These are phyloP conservation scores for Puntigrus tetrazona DNA, from an alignment of 2,113 vertebrate genomes.

Conservation along the genomic window DNA sequence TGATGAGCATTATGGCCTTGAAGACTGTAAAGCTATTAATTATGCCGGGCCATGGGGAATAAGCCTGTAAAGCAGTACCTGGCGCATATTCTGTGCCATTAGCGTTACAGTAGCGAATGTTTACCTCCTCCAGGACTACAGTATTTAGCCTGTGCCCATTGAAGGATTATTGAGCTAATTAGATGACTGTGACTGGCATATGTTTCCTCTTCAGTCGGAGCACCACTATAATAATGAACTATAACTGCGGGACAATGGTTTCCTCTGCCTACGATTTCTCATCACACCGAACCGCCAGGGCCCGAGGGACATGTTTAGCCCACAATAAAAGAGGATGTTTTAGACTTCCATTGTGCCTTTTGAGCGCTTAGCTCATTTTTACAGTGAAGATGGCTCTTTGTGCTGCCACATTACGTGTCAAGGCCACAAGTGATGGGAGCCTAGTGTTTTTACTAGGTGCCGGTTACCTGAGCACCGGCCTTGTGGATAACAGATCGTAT, in stretches of 20 bases:
- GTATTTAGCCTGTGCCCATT: conserved; percentile 65
- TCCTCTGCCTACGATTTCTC: conserved; percentile 27
- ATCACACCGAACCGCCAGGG: conserved; percentile 29
- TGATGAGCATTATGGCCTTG: conserved; percentile 99
- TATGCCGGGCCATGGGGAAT: conserved; percentile 87
- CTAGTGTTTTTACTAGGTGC: conserved; percentile 55
- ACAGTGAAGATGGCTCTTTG: conserved; percentile 49
- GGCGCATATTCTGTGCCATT: conserved; percentile 83
- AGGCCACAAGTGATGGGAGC: conserved; percentile 53
- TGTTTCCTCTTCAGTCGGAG: conserved; percentile 53
- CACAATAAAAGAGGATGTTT: conserved; percentile 35
- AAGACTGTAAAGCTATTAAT: conserved; percentile 96
- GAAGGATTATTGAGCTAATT: conserved; percentile 68
- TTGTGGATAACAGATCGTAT: conserved; percentile 60
- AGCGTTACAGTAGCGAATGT: conserved; percentile 73
- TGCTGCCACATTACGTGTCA: conserved; percentile 55
- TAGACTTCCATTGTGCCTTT: conserved; percentile 30
- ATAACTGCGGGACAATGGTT: conserved; percentile 36
- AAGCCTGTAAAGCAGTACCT: conserved; percentile 80
- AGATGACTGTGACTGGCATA: conserved; percentile 63
- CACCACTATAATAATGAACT: conserved; percentile 39
- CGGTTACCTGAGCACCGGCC: conserved; percentile 55
- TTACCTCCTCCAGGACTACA: conserved; percentile 76
- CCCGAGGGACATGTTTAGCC: conserved; percentile 38
- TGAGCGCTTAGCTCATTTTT: conserved; percentile 52